Percentiles rank a stretch among this genome's conserved stretches.
Conservation (phyloP, 2,113 vertebrate species). For the Centrocercus urophasianus region DNA sequence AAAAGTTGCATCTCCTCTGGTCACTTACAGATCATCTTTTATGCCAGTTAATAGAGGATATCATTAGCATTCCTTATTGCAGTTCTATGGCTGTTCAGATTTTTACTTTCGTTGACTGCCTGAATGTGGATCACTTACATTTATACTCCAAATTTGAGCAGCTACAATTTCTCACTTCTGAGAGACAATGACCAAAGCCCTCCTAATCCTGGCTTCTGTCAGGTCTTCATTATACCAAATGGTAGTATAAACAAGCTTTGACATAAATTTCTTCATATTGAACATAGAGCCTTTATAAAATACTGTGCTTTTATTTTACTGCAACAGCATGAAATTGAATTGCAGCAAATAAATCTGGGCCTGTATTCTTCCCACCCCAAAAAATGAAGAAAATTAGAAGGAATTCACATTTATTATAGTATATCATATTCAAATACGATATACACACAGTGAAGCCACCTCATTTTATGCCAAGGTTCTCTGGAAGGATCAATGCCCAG, state of each 20-base stretch:
- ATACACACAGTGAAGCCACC: neutral
- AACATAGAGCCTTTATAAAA: neutral
- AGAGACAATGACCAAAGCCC: neutral
- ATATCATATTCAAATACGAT: neutral
- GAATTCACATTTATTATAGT: neutral
- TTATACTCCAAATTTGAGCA: neutral
- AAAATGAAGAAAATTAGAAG: neutral
- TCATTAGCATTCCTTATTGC: neutral
- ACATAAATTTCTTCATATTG: neutral
- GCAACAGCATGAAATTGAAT: neutral
- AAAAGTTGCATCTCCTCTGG: neutral
- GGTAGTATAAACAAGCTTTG: neutral
- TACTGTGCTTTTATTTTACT: neutral
- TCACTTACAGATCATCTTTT: neutral
- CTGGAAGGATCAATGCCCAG: neutral
- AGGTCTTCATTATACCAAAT: neutral
- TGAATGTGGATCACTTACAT: neutral
- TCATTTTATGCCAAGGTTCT: neutral
- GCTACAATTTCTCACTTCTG: no score
- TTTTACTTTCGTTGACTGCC: neutral
- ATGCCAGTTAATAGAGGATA: neutral
- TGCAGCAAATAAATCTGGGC: neutral
- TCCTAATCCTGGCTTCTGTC: neutral
- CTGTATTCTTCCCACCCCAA: neutral
- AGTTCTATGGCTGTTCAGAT: neutral